Evolutionary conservation across 2,113 vertebrate species (phyloP).

Genomic region (Uropsilus gracilis): DNA sequence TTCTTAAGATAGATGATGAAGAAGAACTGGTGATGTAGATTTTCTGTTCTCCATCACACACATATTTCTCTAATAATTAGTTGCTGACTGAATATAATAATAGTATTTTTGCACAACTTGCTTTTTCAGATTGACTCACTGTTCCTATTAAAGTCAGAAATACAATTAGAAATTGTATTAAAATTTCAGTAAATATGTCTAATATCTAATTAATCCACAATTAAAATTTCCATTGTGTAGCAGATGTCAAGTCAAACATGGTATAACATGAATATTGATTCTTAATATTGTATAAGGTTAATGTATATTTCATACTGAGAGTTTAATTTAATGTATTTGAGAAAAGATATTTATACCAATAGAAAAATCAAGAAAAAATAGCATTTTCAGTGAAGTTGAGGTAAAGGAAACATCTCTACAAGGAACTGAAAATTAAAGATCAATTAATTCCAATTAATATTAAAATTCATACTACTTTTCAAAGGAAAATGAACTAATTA

Average conservation of each 20-base stretch:
- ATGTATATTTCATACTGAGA: background rate
- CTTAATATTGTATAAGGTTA: background rate
- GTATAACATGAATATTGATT: background rate
- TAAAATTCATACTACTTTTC: background rate
- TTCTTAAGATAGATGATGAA: background rate
- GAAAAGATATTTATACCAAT: background rate
- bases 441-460: background rate
- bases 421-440: background rate
- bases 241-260: background rate
- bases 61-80: background rate
- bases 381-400: background rate
- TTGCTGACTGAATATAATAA: background rate
- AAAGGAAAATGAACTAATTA: background rate
- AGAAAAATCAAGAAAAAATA: background rate
- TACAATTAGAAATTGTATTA: background rate
- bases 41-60: background rate
- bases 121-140: background rate
- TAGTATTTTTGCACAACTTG: background rate
- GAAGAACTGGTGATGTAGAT: constrained; percentile 8
- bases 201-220: background rate
- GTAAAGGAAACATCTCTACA: background rate
- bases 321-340: background rate
- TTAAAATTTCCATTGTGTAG: background rate
- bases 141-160: background rate
- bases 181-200: background rate